Conservation (phyloP, 1,140 invertebrate genomes). For the Neotoxoptera formosana region DNA sequence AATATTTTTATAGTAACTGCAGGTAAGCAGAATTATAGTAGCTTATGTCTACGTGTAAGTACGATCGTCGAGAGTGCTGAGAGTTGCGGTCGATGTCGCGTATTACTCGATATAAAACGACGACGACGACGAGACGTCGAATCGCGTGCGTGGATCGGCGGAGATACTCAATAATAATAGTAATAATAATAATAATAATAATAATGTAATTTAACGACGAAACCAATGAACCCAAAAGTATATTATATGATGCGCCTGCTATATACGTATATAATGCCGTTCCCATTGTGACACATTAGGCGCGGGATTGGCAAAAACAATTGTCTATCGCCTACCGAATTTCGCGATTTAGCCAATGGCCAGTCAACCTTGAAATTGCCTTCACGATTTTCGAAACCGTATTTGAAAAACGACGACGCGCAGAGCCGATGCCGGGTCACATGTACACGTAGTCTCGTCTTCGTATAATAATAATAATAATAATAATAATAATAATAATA, state of each 20-base stretch:
- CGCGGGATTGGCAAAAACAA: neutral
- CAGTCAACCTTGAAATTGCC: conserved; percentile 20
- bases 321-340: neutral
- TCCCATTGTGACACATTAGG: conserved; percentile 4
- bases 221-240: conserved; percentile 17
- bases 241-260: neutral
- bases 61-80: neutral
- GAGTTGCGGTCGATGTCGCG: neutral
- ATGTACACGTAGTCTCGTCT: neutral
- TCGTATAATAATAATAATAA: neutral
- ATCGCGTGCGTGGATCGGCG: neutral
- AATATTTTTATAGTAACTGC: too few relatives aligned
- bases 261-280: neutral
- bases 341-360: neutral
- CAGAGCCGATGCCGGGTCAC: neutral
- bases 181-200: neutral
- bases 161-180: neutral
- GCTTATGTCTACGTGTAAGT: too few relatives aligned
- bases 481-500: too few relatives aligned
- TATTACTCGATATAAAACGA: neutral
- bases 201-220: neutral
- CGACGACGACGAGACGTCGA: neutral
- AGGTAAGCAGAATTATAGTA: too few relatives aligned
- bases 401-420: neutral
- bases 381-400: neutral